Percentiles rank a stretch among this genome's conserved stretches.
Evolutionary conservation across 2,113 vertebrate genomes (phyloP).

Genomic region (Ictalurus punctatus): DNA sequence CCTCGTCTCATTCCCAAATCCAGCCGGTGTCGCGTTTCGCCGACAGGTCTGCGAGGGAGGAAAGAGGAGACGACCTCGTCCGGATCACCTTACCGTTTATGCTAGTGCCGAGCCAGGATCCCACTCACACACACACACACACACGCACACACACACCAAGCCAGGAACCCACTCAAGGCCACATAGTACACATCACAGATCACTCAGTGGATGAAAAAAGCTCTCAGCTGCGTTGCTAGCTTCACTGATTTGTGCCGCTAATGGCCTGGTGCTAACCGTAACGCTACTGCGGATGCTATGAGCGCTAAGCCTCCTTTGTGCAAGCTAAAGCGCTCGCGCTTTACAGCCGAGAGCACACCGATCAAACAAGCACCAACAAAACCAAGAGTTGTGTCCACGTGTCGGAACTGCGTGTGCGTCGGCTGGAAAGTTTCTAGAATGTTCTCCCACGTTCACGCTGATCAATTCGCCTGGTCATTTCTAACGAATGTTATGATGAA

Average conservation of each 20-base stretch:
- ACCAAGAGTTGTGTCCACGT: background rate
- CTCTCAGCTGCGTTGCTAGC: slow-evolving; percentile 66
- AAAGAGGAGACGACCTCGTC: slow-evolving; percentile 80
- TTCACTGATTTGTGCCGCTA: slow-evolving; percentile 45
- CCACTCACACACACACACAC: slow-evolving; percentile 80
- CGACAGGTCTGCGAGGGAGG: slow-evolving; percentile 91
- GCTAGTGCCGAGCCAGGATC: slow-evolving; percentile 92
- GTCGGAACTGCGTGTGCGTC: background rate
- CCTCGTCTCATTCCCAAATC: slow-evolving; percentile 88
- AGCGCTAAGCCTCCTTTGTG: slow-evolving; percentile 32
- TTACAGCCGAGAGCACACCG: background rate
- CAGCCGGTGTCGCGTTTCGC: slow-evolving; percentile 88
- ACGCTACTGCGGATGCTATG: slow-evolving; percentile 5
- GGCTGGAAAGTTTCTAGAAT: background rate
- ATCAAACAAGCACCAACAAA: background rate
- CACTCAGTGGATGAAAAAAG: slow-evolving; percentile 83
- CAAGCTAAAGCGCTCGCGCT: background rate
- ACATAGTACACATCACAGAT: slow-evolving; percentile 90
- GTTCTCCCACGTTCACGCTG: background rate
- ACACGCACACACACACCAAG: slow-evolving; percentile 65
- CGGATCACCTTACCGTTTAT: slow-evolving; percentile 94
- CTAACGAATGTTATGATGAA: background rate
- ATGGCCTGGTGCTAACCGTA: slow-evolving; percentile 37
- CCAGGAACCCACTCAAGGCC: slow-evolving; percentile 92
- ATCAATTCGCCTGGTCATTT: background rate